phyloP scores from a whole-genome alignment of 2,113 vertebrate genomes.

The Prietella phreatophila region DNA sequence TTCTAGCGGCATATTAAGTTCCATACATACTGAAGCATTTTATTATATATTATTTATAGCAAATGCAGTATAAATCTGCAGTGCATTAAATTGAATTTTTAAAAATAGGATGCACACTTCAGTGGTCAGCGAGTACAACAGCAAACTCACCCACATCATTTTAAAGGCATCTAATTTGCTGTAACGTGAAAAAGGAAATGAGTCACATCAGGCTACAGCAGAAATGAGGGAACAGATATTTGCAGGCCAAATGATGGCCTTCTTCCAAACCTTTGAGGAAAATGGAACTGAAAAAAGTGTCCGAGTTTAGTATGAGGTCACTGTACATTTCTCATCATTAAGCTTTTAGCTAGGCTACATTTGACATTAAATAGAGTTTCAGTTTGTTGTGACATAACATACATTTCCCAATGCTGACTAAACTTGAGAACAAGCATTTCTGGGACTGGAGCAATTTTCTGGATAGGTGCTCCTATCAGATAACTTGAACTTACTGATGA shows the following conservation, averaged over 20 bases:
- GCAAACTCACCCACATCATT: not conserved
- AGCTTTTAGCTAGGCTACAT: not conserved
- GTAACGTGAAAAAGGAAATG: not conserved
- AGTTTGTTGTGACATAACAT: not conserved
- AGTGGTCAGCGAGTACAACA: not conserved
- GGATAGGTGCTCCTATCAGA: not conserved
- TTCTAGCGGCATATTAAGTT: not conserved
- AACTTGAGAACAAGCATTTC: constrained; percentile 18
- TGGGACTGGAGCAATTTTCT: constrained; percentile 16
- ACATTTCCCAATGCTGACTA: not conserved
- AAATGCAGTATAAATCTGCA: not conserved
- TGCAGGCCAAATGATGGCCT: constrained; percentile 2
- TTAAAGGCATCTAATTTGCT: constrained; percentile 1
- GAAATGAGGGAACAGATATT: not conserved
- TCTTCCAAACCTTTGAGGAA: not conserved
- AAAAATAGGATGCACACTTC: not conserved
- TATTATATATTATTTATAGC: not conserved
- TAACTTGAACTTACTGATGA: not conserved
- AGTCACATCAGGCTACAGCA: constrained; percentile 8
- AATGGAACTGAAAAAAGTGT: not conserved
- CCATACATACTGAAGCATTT: not conserved
- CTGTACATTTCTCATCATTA: not conserved
- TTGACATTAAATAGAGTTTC: constrained; percentile 8
- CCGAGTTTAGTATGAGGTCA: not conserved
- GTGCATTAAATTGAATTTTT: too few species aligned